Evolutionary conservation across 2,888 invertebrate genomes (phyloP).

Genomic region (Dicranocentrus wangi): DNA sequence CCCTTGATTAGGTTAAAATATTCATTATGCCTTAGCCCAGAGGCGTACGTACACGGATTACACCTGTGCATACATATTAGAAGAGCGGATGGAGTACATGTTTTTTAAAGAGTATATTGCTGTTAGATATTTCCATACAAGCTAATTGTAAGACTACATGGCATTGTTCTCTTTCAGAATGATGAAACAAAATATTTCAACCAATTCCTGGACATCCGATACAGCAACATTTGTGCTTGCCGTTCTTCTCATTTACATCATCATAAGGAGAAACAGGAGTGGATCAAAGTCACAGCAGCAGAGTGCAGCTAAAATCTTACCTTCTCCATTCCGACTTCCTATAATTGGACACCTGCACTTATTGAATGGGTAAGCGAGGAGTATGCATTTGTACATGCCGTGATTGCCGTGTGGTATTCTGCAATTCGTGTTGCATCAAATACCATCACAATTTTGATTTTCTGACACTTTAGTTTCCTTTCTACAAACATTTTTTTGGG

Average conservation of each 20-base stretch:
- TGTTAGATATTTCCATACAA: conserved; percentile 1
- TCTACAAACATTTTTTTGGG: conserved; percentile 3
- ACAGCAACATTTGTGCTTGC: conserved; percentile 49
- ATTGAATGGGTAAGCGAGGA: conserved; percentile 71
- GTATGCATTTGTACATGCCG: conserved; percentile 19
- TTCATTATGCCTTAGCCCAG: conserved; percentile 34
- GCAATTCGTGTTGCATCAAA: conserved; percentile 41
- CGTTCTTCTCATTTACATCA: conserved; percentile 31
- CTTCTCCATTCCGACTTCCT: conserved; percentile 69
- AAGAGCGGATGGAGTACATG: no score
- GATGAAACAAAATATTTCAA: conserved; percentile 52
- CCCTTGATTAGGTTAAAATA: conserved; percentile 34
- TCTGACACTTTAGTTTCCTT: conserved; percentile 36
- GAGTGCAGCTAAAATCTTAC: conserved; percentile 57
- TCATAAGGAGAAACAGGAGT: conserved; percentile 15
- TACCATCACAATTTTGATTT: no score
- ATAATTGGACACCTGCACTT: conserved; percentile 72
- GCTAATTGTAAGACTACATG: no score
- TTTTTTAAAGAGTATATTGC: no score
- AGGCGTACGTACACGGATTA: conserved; percentile 36
- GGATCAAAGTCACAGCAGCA: conserved; percentile 6
- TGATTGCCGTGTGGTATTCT: no score
- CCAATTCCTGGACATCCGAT: conserved; percentile 56
- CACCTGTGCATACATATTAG: conserved; percentile 1
- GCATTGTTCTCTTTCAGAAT: conserved; percentile 31